Evolutionary conservation across 1,140 invertebrate genomes (phyloP), one percentile per base, ranked within the genome.

Genomic region (Lasioglossum baleicum): DNA sequence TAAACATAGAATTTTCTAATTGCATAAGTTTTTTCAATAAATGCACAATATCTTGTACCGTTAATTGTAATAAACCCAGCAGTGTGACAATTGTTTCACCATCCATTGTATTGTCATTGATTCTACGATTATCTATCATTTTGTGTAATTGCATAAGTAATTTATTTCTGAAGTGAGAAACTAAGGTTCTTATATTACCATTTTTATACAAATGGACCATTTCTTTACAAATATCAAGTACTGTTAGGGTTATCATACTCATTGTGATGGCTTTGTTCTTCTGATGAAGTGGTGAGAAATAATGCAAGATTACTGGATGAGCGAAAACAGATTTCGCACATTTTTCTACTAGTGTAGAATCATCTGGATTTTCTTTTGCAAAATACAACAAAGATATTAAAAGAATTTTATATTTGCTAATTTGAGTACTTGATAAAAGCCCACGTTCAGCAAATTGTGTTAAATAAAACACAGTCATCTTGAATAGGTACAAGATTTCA

Each of bases 301-400:
- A 93, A 83, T 94, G 91, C 6, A 95, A 83, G 65, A 95, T 82
- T 75, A 93, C 88, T 40, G 93, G 92, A 90, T 95, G 93, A 81
- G 92, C 93, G 22, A 94, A 93, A 69, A 95, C 85, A 72, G 35
- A 86, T 66, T 84, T 88, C 56, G 53, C 76, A 68, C 87, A 89
- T 75, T 90, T 78, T 76, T 89, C 53, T 0, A 87, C 8, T 20
- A 80, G 48, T 26, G 20, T 77, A 61, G 26, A 31, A 44, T 40
- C 22, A 35, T 84, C 20, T 69, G 10, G 2, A 48, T 26, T 56
- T 10, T 77, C 65, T 73, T 88, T 88, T 7, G 81, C 82, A 65
- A 89, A 44, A 71, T 90, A 65, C 17, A 92, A 74, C n/a, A 93
- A 65, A 78, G 80, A 75, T 10, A 89, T 67, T 67, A 93, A 78